A percentile compares a stretch with the other conserved stretches of the same genome.
Evolutionary conservation across 2,113 vertebrate genomes (phyloP).

Genomic region (Leucoraja erinaceus): DNA sequence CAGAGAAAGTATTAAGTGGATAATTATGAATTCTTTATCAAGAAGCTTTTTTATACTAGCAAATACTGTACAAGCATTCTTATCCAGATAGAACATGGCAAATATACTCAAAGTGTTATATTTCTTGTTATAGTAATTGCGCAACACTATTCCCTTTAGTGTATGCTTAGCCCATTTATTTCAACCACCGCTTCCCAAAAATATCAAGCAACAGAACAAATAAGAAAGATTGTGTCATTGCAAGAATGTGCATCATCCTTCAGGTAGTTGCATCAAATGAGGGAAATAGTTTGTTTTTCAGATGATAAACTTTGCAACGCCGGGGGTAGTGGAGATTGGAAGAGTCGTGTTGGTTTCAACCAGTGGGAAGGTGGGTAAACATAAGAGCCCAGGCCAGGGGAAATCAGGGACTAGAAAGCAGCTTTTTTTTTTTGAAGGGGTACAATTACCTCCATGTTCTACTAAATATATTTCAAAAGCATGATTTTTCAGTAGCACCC

Average conservation of each 20-base stretch:
- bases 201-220: too few species aligned
- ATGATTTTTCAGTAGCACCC: not conserved
- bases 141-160: not conserved
- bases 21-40: not conserved
- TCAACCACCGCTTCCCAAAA: not conserved
- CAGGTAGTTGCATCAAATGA: not conserved
- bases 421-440: not conserved
- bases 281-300: too few species aligned
- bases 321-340: too few species aligned
- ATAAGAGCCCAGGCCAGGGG: too few species aligned
- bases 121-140: not conserved
- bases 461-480: not conserved
- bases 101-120: not conserved
- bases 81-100: not conserved
- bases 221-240: too few species aligned
- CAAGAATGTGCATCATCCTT: too few species aligned
- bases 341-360: too few species aligned
- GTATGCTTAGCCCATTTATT: not conserved
- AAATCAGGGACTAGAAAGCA: not conserved
- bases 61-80: not conserved
- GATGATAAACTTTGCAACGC: too few species aligned
- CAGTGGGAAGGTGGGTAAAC: too few species aligned
- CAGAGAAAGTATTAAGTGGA: not conserved
- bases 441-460: not conserved
- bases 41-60: not conserved